phyloP scores from a whole-genome alignment of 1,140 invertebrate genomes.

The Agraylea sexmaculata region DNA sequence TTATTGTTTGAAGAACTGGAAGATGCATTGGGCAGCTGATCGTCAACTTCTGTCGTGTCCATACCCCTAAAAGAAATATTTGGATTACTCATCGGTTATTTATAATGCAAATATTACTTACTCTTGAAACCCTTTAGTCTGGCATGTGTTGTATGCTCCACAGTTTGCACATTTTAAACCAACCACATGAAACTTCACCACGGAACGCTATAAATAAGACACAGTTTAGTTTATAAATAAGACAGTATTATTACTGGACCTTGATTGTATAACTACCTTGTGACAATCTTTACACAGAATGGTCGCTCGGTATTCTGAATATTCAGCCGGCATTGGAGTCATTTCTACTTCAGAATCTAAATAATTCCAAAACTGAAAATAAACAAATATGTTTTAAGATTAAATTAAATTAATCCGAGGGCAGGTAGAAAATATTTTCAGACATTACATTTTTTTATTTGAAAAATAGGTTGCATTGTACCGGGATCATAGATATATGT shows the following conservation, averaged over 20 bases:
- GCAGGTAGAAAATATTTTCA: not conserved
- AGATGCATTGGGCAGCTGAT: conserved; percentile 5
- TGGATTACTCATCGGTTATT: not conserved
- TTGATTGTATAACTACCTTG: conserved; percentile 43
- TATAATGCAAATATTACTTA: conserved; percentile 7
- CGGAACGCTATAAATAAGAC: conserved; percentile 50
- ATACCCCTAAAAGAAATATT: conserved; percentile 6
- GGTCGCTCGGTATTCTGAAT: conserved; percentile 60
- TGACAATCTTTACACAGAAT: conserved; percentile 85
- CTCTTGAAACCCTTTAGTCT: conserved; percentile 50
- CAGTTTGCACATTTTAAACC: conserved; percentile 73
- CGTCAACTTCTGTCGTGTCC: not conserved
- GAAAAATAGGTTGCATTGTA: not conserved
- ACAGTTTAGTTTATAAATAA: conserved; percentile 1
- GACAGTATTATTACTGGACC: not conserved
- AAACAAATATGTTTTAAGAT: conserved; percentile 16
- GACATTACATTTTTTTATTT: conserved; percentile 7
- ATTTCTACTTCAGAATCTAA: conserved; percentile 66
- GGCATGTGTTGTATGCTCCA: conserved; percentile 78
- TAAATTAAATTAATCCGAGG: conserved; percentile 3
- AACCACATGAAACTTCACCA: conserved; percentile 71
- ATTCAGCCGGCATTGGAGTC: conserved; percentile 73
- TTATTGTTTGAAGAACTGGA: conserved; percentile 10
- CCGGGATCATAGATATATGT: too few species aligned
- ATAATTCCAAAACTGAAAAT: conserved; percentile 60